These are phyloP conservation scores for Hydrolagus colliei DNA, from an alignment of 2,797 vertebrate genomes.

Conservation along the genomic window DNA sequence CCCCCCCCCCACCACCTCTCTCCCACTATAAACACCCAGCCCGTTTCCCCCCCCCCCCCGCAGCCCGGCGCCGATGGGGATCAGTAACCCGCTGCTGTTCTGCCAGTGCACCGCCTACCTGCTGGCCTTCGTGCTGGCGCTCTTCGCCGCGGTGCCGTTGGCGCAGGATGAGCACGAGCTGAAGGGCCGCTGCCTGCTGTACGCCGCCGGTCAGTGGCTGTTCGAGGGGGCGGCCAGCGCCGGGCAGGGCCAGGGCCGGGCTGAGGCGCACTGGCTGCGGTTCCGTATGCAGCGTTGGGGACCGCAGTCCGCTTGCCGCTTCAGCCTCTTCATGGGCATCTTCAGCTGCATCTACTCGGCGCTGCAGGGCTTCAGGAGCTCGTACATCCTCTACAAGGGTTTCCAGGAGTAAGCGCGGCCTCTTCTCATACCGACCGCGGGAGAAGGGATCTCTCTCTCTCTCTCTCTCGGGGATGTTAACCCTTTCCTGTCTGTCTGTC, in stretches of 20 bases:
- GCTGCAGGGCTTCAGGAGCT: slow-evolving; percentile 26
- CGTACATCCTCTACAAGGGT: background rate
- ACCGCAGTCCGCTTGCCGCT: slow-evolving; percentile 17
- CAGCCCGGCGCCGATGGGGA: background rate
- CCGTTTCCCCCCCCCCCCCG: background rate
- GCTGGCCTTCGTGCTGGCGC: slow-evolving; percentile 21
- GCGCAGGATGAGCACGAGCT: slow-evolving; percentile 20
- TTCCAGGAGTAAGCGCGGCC: slow-evolving; percentile 15
- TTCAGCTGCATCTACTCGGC: slow-evolving; percentile 18
- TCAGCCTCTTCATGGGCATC: slow-evolving; percentile 19
- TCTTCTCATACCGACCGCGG: too few species aligned
- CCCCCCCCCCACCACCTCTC: background rate
- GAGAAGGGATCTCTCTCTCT: too few species aligned
- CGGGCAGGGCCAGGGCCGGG: background rate
- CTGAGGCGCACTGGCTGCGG: background rate
- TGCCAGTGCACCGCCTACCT: slow-evolving; percentile 26
- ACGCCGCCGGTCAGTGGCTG: slow-evolving; percentile 11
- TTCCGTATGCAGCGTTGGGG: slow-evolving; percentile 21
- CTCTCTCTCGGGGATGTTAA: too few species aligned
- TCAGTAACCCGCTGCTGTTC: slow-evolving; percentile 10
- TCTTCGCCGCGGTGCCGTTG: slow-evolving; percentile 29
- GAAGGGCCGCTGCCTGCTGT: slow-evolving; percentile 16
- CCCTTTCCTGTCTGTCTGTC: too few species aligned
- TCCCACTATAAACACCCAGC: too few species aligned
- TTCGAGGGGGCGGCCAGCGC: background rate